These are phyloP conservation scores for Julus scanicus DNA, from an alignment of 2,888 invertebrate genomes.

Conservation along the genomic window DNA sequence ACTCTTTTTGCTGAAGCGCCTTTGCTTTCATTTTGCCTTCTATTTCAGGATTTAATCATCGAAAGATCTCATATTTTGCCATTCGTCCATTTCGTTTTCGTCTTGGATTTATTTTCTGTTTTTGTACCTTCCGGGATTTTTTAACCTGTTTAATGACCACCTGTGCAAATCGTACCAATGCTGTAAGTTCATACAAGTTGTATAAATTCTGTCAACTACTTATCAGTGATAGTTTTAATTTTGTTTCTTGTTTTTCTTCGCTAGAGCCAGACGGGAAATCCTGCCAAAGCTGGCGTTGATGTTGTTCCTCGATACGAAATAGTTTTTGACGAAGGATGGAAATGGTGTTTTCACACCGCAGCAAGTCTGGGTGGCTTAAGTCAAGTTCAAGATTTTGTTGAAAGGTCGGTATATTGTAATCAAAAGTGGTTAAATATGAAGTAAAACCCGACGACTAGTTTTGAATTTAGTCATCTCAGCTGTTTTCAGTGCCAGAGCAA, in stretches of 20 bases:
- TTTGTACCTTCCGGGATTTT: neutral
- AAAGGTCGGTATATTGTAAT: neutral
- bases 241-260: neutral
- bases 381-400: conserved; percentile 6
- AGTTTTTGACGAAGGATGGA: neutral
- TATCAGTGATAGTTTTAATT: neutral
- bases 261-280: neutral
- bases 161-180: neutral
- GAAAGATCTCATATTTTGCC: neutral
- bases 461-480: neutral
- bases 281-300: neutral
- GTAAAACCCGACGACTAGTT: too few relatives aligned
- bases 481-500: too few relatives aligned
- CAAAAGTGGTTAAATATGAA: neutral
- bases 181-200: neutral
- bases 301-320: neutral
- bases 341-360: conserved; percentile 15
- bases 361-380: neutral
- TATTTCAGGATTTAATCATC: neutral
- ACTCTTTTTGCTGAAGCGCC: neutral
- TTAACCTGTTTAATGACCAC: neutral
- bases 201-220: neutral
- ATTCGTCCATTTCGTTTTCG: neutral
- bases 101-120: neutral
- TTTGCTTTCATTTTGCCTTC: neutral